Percentiles rank a stretch among this genome's conserved stretches.
Conservation (phyloP, 2,113 vertebrate species). For the Mungos mungo region DNA sequence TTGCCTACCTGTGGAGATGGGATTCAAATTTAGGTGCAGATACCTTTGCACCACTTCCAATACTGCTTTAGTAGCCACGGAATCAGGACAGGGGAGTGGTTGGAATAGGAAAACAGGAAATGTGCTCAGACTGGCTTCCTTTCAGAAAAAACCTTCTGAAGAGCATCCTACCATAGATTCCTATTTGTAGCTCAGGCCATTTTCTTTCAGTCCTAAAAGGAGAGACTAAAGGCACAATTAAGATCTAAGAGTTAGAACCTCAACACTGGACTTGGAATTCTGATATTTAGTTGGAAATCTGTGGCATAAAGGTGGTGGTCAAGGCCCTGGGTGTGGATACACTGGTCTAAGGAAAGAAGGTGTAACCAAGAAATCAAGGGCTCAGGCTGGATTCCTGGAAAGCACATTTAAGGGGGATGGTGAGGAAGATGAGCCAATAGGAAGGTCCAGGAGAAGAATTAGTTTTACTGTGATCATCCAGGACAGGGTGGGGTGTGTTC, state of each 20-base stretch:
- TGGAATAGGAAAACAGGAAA: not conserved
- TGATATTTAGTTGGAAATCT: not conserved
- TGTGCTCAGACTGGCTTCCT: not conserved
- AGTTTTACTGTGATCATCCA: not conserved
- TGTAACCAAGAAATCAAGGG: not conserved
- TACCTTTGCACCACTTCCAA: not conserved
- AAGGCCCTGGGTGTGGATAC: not conserved
- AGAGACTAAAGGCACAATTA: not conserved
- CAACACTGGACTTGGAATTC: not conserved
- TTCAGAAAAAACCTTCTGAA: not conserved
- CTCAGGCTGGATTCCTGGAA: not conserved
- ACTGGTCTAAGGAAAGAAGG: not conserved
- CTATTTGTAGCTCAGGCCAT: not conserved
- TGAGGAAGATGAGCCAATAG: not conserved
- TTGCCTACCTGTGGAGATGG: not conserved
- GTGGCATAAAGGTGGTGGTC: not conserved
- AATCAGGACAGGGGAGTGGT: not conserved
- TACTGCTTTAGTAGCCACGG: not conserved
- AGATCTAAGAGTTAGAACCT: not conserved
- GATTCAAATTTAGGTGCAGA: conserved; percentile 4
- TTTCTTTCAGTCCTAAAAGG: conserved; percentile 8
- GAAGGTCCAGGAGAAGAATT: not conserved
- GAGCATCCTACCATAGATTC: not conserved
- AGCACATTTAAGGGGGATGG: not conserved
- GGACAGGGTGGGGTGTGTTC: not conserved